Evolutionary conservation across 1,140 invertebrate genomes (phyloP), one percentile per base, ranked within the genome.

Genomic region (Anastrepha ludens): DNA sequence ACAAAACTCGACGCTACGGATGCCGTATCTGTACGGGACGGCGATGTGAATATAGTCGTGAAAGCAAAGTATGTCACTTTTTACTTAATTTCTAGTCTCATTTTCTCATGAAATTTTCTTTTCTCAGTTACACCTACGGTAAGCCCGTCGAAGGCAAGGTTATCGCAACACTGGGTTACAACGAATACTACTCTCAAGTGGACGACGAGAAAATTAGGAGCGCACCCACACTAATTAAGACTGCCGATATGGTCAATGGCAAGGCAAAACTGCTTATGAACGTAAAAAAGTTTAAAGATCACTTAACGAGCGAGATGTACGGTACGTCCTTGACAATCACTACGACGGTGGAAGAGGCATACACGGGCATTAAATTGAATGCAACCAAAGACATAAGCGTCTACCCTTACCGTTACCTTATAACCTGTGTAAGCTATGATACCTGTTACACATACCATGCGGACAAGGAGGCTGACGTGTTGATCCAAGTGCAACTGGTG

Each of bases 361-460:
- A 96, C 87, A 97, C 97, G 7, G 96, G 96, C 39, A 90, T 93
- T 0, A 95, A 96, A 90, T 97, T 98, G 91, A 99, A 98, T 93
- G 95, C 95, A 29, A 95, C 97, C 0, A 94, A 95, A 0, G 95
- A 96, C 88, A 94, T 98, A 85, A 95, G 95, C 20, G 92, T 98
- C 2, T 96, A 98, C 92, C 96, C 97, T 88, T 96, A 97, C 90
- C 96, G 97, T 55, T 98, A 98, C 90, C 96, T 96, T 90, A 95
- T 99, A 94, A 95, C 97, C 88, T 94, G 98, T 78, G 95, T 98
- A 7, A 89, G 90, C 29, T 91, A 88, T 96, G 97, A 91, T 96
- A 96, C 0, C 95, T 98, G 4, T 96, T 97, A 90, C 96, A 96
- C 91, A 97, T 98, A 94, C 98, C 98, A 93, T 96, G 98, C 58